Evolutionary conservation across 2,797 vertebrate genomes (phyloP), one percentile per base, ranked within the genome.

Genomic region (Euthynnus affinis): DNA sequence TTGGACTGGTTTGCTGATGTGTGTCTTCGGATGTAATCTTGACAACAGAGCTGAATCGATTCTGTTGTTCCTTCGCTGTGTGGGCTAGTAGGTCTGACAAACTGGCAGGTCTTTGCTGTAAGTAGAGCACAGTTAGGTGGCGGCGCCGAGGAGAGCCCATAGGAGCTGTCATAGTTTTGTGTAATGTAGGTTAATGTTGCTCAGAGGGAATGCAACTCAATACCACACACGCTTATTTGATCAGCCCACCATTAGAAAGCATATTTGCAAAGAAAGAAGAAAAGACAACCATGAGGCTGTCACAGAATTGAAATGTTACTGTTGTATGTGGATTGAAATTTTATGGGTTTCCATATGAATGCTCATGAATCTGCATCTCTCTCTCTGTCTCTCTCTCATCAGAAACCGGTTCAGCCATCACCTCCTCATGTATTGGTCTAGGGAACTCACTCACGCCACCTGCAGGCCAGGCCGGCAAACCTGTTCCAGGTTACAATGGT

Each of bases 381-480:
- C 14, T 78, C 12, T 78, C 4, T 80, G 12, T 67, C 17, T 34
- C 27, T 34, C 27, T 29, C 25, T 72, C 42, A 15, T n/a, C 85
- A 99, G 98, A 99, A 93, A 97, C 97, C 1, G 97, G 98, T 88
- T 99, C 98, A 40, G 84, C 98, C 73, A 98, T 99, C 87, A 97
- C 97, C 3, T 96, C 97, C 18, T 96, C 97, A 0, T 99, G 97
- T 27, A 37, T 97, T 2, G 98, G 98, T 59, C 91, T 99, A 86
- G 97, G 96, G 42, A 96, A 96, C 89, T 96, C 96, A 2, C 94
- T 96, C 71, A 90, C 93, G 13, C 97, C 98, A 82, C 97, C 97
- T 77, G 95, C 96, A 4, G 98, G 98, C 46, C 97, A 98, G 90
- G 96, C 98, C 49, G 98, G 98, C 61, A 97, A 96, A 90, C 92